Evolutionary conservation across 35 echinoderm and acorn worm species (phyloP).

Genomic region (Amphiura filiformis): DNA sequence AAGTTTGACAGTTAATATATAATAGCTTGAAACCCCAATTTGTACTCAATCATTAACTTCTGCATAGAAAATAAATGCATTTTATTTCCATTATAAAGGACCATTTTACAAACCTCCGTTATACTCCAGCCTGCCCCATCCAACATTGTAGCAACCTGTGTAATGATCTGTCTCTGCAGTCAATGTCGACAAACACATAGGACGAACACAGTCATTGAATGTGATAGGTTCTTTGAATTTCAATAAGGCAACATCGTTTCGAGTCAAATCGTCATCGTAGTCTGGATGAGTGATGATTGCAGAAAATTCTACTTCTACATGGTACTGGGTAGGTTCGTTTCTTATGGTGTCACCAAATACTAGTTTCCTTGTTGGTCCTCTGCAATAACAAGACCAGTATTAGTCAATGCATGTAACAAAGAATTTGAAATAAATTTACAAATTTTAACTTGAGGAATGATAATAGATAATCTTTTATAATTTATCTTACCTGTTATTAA

Average conservation of each 20-base stretch:
- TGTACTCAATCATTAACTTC: too few species aligned
- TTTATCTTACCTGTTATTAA: too few species aligned
- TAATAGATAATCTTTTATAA: too few species aligned
- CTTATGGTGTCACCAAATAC: neutral
- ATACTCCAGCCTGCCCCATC: neutral
- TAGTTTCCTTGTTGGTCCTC: neutral
- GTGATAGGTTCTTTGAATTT: neutral
- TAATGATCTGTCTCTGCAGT: neutral
- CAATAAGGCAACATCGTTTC: neutral
- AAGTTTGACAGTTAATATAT: too few species aligned
- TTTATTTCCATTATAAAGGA: too few species aligned
- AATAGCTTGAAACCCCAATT: too few species aligned
- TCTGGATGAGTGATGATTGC: neutral
- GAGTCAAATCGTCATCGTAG: neutral
- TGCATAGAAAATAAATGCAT: too few species aligned
- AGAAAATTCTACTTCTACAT: neutral
- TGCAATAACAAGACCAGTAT: too few species aligned
- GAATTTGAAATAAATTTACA: too few species aligned
- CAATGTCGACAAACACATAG: neutral
- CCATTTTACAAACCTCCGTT: neutral
- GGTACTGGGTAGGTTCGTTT: neutral
- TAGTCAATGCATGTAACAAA: too few species aligned
- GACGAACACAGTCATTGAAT: constrained; percentile 17
- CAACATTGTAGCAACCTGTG: constrained; percentile 12
- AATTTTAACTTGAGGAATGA: too few species aligned